These are phyloP conservation scores for Arremon aurantiirostris DNA, from an alignment of 2,797 vertebrate genomes.

Conservation along the genomic window DNA sequence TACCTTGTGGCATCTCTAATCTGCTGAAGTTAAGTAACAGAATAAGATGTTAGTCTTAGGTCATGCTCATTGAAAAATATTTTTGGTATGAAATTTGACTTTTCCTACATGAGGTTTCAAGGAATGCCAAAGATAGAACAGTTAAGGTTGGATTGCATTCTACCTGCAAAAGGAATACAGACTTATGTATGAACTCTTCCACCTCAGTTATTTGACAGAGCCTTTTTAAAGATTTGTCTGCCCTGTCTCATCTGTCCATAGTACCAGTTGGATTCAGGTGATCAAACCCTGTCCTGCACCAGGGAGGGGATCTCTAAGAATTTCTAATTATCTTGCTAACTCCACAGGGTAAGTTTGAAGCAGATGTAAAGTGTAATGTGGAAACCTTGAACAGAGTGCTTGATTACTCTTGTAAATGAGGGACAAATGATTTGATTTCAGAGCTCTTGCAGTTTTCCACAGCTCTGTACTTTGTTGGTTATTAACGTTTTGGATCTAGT, in stretches of 20 bases:
- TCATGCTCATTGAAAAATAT: background rate
- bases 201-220: background rate
- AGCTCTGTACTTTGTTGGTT: background rate
- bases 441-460: background rate
- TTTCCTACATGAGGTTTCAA: background rate
- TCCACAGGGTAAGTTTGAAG: background rate
- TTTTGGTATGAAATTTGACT: background rate
- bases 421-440: background rate
- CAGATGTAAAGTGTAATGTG: background rate
- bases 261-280: background rate
- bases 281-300: background rate
- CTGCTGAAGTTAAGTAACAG: background rate
- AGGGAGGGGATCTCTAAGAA: background rate
- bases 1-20: background rate
- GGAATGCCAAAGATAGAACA: background rate
- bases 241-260: rapidly evolving
- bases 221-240: background rate
- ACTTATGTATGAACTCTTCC: rapidly evolving
- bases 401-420: background rate
- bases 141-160: background rate
- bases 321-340: background rate
- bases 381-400: background rate
- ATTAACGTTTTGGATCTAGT: background rate
- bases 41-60: background rate
- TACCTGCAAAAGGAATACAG: background rate